A percentile compares a stretch with the other conserved stretches of the same genome.
Conservation (phyloP, 2,113 vertebrate genomes). For the Malurus cyaneus region DNA sequence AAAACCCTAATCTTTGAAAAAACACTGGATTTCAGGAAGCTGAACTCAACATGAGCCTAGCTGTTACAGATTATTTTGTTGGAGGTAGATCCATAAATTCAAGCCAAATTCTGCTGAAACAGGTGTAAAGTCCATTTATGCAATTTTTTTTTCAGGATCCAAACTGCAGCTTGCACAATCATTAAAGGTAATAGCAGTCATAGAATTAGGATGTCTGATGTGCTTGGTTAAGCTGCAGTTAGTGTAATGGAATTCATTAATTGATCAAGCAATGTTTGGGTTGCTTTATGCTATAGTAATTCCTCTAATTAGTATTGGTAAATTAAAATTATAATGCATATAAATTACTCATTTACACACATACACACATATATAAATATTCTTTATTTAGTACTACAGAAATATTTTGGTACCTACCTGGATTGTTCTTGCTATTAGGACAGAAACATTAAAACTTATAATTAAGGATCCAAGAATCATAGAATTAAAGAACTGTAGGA, state of each 20-base stretch:
- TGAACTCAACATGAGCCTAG: neutral
- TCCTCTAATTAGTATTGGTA: conserved; percentile 11
- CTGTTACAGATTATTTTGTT: neutral
- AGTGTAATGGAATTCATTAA: conserved; percentile 2
- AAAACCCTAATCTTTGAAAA: neutral
- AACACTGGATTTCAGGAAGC: neutral
- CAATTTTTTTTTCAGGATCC: neutral
- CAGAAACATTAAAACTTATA: conserved; percentile 90
- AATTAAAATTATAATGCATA: neutral
- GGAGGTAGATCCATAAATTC: neutral
- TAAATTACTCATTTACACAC: neutral
- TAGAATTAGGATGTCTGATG: neutral
- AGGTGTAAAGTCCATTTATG: neutral
- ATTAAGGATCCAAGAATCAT: conserved; percentile 94
- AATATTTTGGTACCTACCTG: conserved; percentile 78
- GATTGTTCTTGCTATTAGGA: conserved; percentile 82
- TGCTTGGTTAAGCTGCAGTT: neutral
- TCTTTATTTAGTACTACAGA: neutral
- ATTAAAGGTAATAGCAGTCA: neutral
- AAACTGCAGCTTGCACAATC: neutral
- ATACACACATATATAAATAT: neutral
- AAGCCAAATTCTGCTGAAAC: neutral
- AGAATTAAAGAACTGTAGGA: conserved; percentile 93
- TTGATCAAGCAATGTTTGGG: conserved; percentile 7
- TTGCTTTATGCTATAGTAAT: neutral